Percentiles rank a stretch among this genome's conserved stretches.
phyloP scores from a whole-genome alignment of 2,797 vertebrate species.

The Hapalemur alaotrensis region DNA sequence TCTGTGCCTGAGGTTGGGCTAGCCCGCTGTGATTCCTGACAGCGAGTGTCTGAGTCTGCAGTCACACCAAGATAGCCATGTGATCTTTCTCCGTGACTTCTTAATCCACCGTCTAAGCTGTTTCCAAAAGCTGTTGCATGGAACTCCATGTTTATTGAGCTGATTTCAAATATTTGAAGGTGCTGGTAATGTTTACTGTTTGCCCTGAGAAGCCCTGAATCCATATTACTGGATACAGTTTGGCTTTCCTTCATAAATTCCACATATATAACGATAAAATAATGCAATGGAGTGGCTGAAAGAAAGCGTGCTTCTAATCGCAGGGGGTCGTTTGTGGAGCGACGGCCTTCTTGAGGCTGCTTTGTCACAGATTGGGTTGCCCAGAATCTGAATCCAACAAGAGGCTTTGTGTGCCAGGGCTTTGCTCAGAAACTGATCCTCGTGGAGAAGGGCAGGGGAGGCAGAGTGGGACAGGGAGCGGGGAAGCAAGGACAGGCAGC shows the following conservation, averaged over 20 bases:
- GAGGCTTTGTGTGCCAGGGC: fast-evolving
- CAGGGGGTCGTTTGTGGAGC: fast-evolving
- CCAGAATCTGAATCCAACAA: fast-evolving
- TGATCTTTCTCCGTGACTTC: neutral
- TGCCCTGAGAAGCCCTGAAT: neutral
- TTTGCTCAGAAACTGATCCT: too few relatives aligned
- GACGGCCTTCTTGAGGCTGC: neutral
- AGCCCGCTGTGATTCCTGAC: fast-evolving
- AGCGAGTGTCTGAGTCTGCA: neutral
- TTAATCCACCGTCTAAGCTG: neutral
- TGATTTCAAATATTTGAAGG: slow-evolving; percentile 52
- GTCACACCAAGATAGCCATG: fast-evolving
- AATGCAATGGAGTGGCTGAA: fast-evolving
- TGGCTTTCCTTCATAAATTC: neutral
- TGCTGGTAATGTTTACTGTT: neutral
- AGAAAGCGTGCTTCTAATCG: fast-evolving
- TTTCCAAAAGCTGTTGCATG: neutral
- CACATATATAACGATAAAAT: neutral
- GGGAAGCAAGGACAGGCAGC: fast-evolving
- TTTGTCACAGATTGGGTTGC: fast-evolving
- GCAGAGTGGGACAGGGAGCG: fast-evolving
- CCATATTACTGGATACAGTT: neutral
- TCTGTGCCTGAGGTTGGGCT: fast-evolving
- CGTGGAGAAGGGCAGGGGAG: fast-evolving
- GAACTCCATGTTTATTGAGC: neutral